Base-by-base conservation (phyloP, 2,888 invertebrate genomes). In the Eupithecia subfuscata region DNA sequence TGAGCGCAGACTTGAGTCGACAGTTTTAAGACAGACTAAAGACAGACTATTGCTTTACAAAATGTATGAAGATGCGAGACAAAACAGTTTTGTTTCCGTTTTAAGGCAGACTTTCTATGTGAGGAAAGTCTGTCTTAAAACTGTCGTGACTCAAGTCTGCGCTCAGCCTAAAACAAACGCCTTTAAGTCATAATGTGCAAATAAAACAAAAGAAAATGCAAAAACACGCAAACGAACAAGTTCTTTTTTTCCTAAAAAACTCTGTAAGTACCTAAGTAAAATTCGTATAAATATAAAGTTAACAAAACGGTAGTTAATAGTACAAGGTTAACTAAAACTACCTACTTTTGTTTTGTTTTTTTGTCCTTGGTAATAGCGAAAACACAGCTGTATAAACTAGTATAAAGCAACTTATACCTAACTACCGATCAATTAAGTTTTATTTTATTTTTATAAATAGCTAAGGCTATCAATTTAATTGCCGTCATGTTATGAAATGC, bases 361-460 rank as follows among this genome's bases (percentile, higher is more conserved):
- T 56, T 56, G 56, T 56, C 3, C 11, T 56, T 22, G 56, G 56
- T 25, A 25, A 60, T 25, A 25, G 60, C 60, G 14, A 4, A 60
- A 60, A 25, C 2, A 12, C 60, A 60, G 60, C 25, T 60, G 22
- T 60, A 18, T 34, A 34, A 34, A 34, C 2, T 34, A 34, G 5
- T 4, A 34, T 37, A 37, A 7, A 30, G 30, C 30, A 37, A 37
- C 37, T 37, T 37, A 37, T 37, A 37, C 37, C 37, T 37, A n/a
- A n/a, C n/a, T n/a, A 64, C 6, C 18, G 64, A 64, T 63, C 30
- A 16, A 64, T 25, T 30, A 63, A 34, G 30, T 34, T 34, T 56
- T 56, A 22, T 56, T 60, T 60, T 25, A 25, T 60, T 64, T 64
- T 64, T 64, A 64, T 64, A 64, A 64, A 64, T 64, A 64, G 64